Base-by-base conservation (phyloP, 2,113 vertebrate genomes). In the Hypocryptadius cinnamomeus region DNA sequence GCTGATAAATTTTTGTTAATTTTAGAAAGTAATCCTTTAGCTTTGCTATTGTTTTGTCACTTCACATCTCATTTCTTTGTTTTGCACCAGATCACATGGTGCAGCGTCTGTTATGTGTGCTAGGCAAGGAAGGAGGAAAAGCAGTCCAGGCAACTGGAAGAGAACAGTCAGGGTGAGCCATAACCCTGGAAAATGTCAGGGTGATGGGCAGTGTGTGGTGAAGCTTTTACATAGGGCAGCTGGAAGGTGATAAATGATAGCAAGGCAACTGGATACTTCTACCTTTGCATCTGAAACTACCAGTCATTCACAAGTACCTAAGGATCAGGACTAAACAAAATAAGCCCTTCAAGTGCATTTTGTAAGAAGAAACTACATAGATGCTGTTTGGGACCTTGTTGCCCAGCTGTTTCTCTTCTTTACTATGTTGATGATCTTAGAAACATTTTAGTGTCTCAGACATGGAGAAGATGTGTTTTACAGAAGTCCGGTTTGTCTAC, bases 1-100 rank as follows among this genome's bases (percentile, higher is more conserved):
- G 53, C 57, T 50, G 65, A 91, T 28, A 79, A 90, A 18, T 42
- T 81, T 80, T 47, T 64, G 28, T 37, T 93, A 40, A 57, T 65
- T 85, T 89, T 57, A 85, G 65, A 61, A 89, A 74, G 18, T 27
- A 85, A 85, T 72, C 31, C 24, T 88, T 84, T 65, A 87, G 28
- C 20, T 72, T 65, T 1, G 0, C 25, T 71, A 9, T 48, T 95
- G 79, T 35, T 90, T 87, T 81, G 48, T 48, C 73, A 79, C 20
- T 72, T 86, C 25, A 24, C 15, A 15, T 88, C 33, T 87, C 22
- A 39, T 21, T 47, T 85, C 60, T 57, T 14, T 3, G 5, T 90
- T 86, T 86, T 47, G 18, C 28, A 57, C 28, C 2, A 3, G 27
- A 42, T 69, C 37, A 66, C n/a, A 31, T 5, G 19, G 22, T 35